These are phyloP conservation scores for Psococerastis gibbosa DNA, from an alignment of 2,888 invertebrate species.

Conservation along the genomic window DNA sequence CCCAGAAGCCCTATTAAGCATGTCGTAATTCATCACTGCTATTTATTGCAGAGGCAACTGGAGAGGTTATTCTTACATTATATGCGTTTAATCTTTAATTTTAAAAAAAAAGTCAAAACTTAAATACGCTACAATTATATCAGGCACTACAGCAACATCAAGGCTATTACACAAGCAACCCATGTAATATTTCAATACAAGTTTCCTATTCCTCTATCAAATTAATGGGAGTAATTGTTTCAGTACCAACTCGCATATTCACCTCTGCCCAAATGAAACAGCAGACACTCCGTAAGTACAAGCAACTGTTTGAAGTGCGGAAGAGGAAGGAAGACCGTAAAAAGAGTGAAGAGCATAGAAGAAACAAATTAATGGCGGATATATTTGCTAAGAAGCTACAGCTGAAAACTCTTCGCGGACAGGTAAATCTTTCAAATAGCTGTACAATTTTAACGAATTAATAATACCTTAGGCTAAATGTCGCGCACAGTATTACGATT, in stretches of 20 bases:
- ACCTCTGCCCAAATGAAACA: constrained; percentile 38
- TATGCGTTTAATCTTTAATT: too few species aligned
- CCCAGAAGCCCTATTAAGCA: too few species aligned
- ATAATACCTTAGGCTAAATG: too few species aligned
- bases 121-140: too few species aligned
- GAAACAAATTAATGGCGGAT: constrained; percentile 54
- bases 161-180: not conserved
- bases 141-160: not conserved
- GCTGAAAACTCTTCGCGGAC: constrained; percentile 42
- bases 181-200: not conserved
- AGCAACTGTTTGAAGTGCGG: constrained; percentile 50
- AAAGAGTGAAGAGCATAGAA: constrained; percentile 38
- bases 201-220: too few species aligned
- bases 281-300: constrained; percentile 40
- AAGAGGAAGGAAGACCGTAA: constrained; percentile 38
- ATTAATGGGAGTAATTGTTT: constrained; percentile 16
- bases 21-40: too few species aligned
- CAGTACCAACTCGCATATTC: constrained; percentile 30
- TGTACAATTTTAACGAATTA: not conserved
- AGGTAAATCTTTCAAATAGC: constrained; percentile 37
- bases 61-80: too few species aligned
- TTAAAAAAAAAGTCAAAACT: too few species aligned
- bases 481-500: too few species aligned
- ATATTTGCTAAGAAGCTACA: constrained; percentile 59
- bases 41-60: too few species aligned